Evolutionary conservation across 1,140 invertebrate genomes (phyloP).

Genomic region (Polypedilum pembai): DNA sequence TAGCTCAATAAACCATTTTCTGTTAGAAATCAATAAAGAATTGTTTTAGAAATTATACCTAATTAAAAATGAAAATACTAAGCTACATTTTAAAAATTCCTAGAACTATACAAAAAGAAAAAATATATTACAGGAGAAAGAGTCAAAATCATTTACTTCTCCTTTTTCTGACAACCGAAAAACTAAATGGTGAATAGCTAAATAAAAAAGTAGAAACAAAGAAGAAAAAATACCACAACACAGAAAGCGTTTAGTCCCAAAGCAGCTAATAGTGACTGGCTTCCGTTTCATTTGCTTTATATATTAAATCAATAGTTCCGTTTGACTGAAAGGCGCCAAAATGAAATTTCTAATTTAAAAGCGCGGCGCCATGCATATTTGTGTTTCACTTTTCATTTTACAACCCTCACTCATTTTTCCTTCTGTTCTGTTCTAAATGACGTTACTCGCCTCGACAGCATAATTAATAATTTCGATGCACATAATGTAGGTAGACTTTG

Average conservation of each 20-base stretch:
- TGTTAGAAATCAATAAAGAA: conserved; percentile 46
- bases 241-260: neutral
- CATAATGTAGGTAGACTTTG: neutral
- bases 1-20: conserved; percentile 80
- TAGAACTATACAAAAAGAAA: neutral
- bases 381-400: conserved; percentile 19
- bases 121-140: neutral
- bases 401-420: neutral
- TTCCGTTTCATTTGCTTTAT: conserved; percentile 24
- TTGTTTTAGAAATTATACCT: neutral
- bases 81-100: neutral
- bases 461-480: neutral
- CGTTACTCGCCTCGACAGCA: neutral
- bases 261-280: neutral
- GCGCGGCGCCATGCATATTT: conserved; percentile 16
- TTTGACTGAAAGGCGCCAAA: conserved; percentile 25
- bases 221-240: conserved; percentile 4
- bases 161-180: neutral
- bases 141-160: neutral
- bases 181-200: neutral
- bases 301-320: conserved; percentile 15
- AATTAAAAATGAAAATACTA: neutral
- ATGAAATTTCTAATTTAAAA: conserved; percentile 4
- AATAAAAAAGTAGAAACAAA: conserved; percentile 1
- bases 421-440: neutral